Base-by-base conservation (phyloP, 2,888 invertebrate genomes). In the Synanthedon andrenaeformis region DNA sequence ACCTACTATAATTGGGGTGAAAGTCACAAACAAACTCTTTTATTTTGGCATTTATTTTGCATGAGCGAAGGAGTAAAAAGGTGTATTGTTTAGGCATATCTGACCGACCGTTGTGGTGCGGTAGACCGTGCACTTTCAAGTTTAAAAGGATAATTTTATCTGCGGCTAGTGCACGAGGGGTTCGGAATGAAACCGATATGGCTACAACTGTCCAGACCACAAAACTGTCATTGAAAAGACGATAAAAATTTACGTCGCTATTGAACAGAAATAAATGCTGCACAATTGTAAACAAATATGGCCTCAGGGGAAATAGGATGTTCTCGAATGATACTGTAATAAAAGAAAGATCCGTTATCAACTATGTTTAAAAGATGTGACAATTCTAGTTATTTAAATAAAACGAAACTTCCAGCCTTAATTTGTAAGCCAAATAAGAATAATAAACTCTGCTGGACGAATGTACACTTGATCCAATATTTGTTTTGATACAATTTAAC, bases 381-480 rank as follows among this genome's bases (percentile, higher is more conserved):
- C 49, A 49, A 23, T 49, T 19, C 23, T 12, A 12, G 23, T 49
- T 13, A 49, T 72, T 70, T 69, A 59, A 72, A 73, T 69, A 74
- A 35, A 35, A 23, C 59, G 64, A 70, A 70, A 72, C 63, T 74
- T 82, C 74, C 76, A 76, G 78, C 81, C 82, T 84, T 83, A 84
- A 83, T 76, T 82, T 74, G 76, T 79, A 78, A 77, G 65, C 62
- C 72, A 79, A 83, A 84, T 72, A 79, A 63, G 64, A 69, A 73
- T 35, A 64, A 70, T 75, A 76, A 78, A 82, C 35, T 35, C 35
- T 62, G 78, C 81, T 82, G 87, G 87, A 86, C 87, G 61, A 64
- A 64, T 65, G 63, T 67, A 73, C 87, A 87, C 87, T 85, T 87
- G 87, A 66, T 68, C 65, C 74, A 87, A 87, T 87, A 86, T 87